Conservation (phyloP, 1,140 invertebrate species). For the Artemia franciscana region DNA sequence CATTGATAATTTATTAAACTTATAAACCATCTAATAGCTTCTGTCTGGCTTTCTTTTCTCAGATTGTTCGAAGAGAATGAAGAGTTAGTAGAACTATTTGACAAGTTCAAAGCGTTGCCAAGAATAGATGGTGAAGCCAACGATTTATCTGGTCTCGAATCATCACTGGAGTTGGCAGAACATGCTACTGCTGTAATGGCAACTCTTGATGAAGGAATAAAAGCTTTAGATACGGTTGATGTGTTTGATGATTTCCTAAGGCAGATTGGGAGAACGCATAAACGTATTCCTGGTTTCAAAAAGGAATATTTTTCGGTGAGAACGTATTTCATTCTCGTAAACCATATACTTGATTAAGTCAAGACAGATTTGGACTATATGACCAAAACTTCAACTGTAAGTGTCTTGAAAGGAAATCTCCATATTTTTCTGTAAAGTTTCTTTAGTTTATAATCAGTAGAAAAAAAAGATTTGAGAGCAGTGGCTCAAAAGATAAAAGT, state of each 20-base stretch:
- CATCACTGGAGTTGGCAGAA: constrained; percentile 43
- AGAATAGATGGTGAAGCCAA: constrained; percentile 54
- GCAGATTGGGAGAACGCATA: constrained; percentile 55
- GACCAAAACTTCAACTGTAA: too few species aligned
- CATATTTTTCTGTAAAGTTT: too few species aligned
- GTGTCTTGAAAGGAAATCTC: too few species aligned
- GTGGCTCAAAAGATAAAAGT: too few species aligned
- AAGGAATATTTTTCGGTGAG: constrained; percentile 66
- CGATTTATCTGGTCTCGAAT: constrained; percentile 20
- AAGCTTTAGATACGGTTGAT: constrained; percentile 56
- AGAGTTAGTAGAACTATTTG: constrained; percentile 43
- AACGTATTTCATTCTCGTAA: too few species aligned
- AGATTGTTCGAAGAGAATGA: constrained; percentile 69
- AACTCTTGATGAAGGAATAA: constrained; percentile 54
- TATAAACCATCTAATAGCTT: too few species aligned
- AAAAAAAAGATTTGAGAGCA: too few species aligned
- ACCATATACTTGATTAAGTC: too few species aligned
- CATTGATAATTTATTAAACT: too few species aligned
- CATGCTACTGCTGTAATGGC: constrained; percentile 72
- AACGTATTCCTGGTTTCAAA: constrained; percentile 56
- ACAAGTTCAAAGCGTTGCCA: constrained; percentile 47
- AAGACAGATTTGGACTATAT: too few species aligned
- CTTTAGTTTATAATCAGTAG: too few species aligned
- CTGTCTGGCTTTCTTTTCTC: constrained; percentile 15
- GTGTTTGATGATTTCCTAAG: constrained; percentile 56